These are phyloP conservation scores for Onychostruthus taczanowskii DNA, from an alignment of 2,113 vertebrate genomes.

Conservation along the genomic window DNA sequence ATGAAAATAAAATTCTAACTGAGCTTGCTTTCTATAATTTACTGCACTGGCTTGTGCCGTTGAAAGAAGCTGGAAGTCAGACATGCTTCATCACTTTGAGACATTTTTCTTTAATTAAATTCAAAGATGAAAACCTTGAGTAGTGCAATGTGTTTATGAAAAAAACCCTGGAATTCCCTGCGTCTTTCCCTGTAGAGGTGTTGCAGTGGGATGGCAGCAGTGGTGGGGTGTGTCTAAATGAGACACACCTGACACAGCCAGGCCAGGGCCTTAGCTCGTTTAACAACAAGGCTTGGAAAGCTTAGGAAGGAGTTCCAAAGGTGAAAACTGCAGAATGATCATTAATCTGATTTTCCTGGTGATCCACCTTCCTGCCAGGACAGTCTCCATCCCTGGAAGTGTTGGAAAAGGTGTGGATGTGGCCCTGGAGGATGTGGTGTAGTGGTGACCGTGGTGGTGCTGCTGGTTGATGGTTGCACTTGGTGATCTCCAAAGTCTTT, in stretches of 20 bases:
- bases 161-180: background rate
- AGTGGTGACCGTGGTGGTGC: background rate
- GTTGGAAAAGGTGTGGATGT: accelerated
- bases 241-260: background rate
- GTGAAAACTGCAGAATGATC: background rate
- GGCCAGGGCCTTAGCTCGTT: background rate
- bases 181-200: background rate
- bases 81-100: conserved; percentile 40
- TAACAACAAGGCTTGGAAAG: background rate
- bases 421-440: background rate
- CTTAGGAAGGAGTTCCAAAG: background rate
- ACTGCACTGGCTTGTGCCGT: conserved; percentile 35
- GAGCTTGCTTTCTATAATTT: conserved; percentile 44
- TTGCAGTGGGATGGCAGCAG: background rate
- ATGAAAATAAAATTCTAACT: conserved; percentile 53
- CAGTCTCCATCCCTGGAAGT: background rate
- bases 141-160: background rate
- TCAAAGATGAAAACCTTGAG: conserved; percentile 22
- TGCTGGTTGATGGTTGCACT: background rate
- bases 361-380: background rate
- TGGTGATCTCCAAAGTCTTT: background rate
- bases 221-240: background rate
- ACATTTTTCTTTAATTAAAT: conserved; percentile 59
- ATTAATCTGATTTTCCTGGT: background rate
- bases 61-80: conserved; percentile 48